Percentiles rank a stretch among this genome's conserved stretches.
Evolutionary conservation across 2,113 vertebrate genomes (phyloP).

Genomic region (Cyphomyrus discorhynchus): DNA sequence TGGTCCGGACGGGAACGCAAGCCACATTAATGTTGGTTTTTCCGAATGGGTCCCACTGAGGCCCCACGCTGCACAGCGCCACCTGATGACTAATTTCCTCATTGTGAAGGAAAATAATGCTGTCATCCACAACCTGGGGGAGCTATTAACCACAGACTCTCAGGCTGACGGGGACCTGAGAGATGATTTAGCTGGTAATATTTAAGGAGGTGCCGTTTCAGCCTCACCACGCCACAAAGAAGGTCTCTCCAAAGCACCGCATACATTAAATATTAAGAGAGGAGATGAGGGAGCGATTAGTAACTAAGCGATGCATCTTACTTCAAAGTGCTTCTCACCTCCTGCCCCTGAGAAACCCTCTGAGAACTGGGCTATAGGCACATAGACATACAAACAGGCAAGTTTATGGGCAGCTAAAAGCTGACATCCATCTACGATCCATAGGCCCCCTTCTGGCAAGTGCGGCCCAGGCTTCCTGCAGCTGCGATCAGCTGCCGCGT

Average conservation of each 20-base stretch:
- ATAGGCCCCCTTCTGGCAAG: background rate
- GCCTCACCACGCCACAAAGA: background rate
- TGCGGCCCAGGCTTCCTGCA: background rate
- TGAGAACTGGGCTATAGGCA: background rate
- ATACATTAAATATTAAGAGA: slow-evolving; percentile 32
- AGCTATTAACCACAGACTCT: background rate
- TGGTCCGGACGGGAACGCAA: background rate
- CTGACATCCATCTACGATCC: background rate
- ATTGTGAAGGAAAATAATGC: background rate
- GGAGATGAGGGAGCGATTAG: slow-evolving; percentile 12
- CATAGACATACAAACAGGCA: background rate
- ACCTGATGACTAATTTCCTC: slow-evolving; percentile 18
- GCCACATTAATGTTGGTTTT: background rate
- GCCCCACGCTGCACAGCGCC: background rate
- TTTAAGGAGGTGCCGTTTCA: background rate
- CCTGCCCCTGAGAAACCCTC: background rate
- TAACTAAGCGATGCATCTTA: slow-evolving; percentile 37
- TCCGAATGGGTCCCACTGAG: background rate
- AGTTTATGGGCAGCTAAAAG: background rate
- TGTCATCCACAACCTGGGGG: background rate
- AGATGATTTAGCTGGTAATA: slow-evolving; percentile 9
- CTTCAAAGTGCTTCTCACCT: slow-evolving; percentile 11
- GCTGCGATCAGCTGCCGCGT: background rate
- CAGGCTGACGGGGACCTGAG: background rate
- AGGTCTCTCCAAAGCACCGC: background rate